These are phyloP conservation scores for Sphecodes monilicornis DNA, from an alignment of 2,888 invertebrate genomes.

Conservation along the genomic window DNA sequence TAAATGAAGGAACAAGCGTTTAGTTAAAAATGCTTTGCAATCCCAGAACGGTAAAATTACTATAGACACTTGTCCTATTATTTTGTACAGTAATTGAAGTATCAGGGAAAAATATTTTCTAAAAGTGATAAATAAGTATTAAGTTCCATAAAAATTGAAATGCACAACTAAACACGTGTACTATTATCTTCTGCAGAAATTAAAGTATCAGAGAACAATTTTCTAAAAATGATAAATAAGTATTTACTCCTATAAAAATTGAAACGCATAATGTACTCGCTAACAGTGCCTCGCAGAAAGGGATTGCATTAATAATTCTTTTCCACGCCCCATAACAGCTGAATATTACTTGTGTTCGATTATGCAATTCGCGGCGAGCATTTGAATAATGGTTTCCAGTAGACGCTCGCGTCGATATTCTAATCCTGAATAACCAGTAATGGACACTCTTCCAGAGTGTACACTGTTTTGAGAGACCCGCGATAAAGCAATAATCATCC, in stretches of 20 bases:
- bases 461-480: not conserved
- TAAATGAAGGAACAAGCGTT: no score
- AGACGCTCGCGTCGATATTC: not conserved
- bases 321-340: not conserved
- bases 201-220: not conserved
- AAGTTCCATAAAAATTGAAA: not conserved
- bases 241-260: not conserved
- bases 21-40: no score
- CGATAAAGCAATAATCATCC: slow-evolving; percentile 1
- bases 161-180: not conserved
- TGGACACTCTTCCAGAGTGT: slow-evolving; percentile 1
- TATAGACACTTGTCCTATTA: no score
- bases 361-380: not conserved
- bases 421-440: slow-evolving; percentile 2
- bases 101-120: not conserved
- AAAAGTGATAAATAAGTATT: not conserved
- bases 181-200: not conserved
- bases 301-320: not conserved
- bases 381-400: not conserved
- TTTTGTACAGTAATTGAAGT: not conserved
- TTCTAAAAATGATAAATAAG: not conserved
- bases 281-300: not conserved
- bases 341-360: not conserved
- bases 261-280: not conserved
- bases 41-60: no score